Conservation (phyloP, 92 coral and sea anemone genomes). For the Porites lobata region DNA sequence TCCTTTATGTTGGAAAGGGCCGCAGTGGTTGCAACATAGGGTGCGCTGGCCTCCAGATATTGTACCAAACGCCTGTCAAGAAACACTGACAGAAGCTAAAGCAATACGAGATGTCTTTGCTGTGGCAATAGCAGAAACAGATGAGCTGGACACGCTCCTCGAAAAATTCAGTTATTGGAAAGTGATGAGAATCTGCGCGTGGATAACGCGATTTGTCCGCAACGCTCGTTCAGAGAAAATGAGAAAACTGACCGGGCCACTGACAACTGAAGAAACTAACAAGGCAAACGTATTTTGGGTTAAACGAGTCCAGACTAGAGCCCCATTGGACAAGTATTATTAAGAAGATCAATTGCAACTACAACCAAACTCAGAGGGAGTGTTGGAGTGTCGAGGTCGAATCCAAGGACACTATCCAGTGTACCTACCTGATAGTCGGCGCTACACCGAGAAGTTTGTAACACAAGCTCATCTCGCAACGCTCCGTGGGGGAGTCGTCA, state of each 20-base stretch:
- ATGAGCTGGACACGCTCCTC: no score
- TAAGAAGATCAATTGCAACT: slow-evolving; percentile 61
- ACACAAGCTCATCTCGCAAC: no score
- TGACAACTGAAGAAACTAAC: no score
- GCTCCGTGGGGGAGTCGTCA: neutral
- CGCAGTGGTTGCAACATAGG: slow-evolving; percentile 68
- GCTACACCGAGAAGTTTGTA: no score
- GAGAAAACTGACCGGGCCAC: no score
- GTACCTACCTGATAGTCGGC: slow-evolving; percentile 52
- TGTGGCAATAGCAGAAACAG: no score
- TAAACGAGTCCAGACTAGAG: slow-evolving; percentile 47
- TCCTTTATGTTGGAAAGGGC: slow-evolving; percentile 68
- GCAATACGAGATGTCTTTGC: no score
- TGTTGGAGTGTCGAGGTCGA: slow-evolving; percentile 72
- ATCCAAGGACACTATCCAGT: slow-evolving; percentile 67
- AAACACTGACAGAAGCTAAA: no score
- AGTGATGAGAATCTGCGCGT: no score
- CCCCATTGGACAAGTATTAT: slow-evolving; percentile 12
- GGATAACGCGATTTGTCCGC: no score
- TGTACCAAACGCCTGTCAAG: neutral
- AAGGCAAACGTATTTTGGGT: slow-evolving; percentile 37
- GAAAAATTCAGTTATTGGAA: no score
- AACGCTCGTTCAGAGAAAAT: no score
- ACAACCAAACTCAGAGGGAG: slow-evolving; percentile 52
- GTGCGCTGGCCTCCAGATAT: slow-evolving; percentile 65